These are phyloP conservation scores for Chydorus sphaericus DNA, from an alignment of 2,888 invertebrate genomes.

Conservation along the genomic window DNA sequence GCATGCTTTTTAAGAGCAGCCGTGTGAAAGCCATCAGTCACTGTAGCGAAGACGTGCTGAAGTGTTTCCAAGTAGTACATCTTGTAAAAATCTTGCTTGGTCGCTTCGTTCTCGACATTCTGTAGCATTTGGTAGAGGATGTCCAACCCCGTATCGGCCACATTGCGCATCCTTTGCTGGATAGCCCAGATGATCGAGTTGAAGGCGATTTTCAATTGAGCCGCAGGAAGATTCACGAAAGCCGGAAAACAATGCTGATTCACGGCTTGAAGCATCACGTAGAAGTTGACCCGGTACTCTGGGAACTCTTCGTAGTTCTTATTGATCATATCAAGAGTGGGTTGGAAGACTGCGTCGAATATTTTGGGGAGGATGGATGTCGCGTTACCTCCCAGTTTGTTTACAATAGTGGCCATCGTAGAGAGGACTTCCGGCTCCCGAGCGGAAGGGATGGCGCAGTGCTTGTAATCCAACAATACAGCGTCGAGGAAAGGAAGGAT, in stretches of 20 bases:
- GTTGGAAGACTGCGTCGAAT: constrained; percentile 98
- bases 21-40: constrained; percentile 94
- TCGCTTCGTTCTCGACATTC: too few relatives aligned
- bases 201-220: constrained; percentile 91
- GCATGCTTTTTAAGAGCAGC: constrained; percentile 91
- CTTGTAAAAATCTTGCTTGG: constrained; percentile 94
- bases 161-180: too few relatives aligned
- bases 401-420: constrained; percentile 88
- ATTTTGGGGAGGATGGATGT: constrained; percentile 93
- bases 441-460: constrained; percentile 84
- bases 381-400: constrained; percentile 75
- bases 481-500: constrained; percentile 94
- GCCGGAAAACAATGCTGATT: constrained; percentile 91
- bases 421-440: constrained; percentile 95
- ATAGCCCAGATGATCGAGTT: constrained; percentile 99
- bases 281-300: constrained; percentile 96
- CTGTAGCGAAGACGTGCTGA: constrained; percentile 96
- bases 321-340: constrained; percentile 98
- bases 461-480: constrained; percentile 89
- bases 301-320: constrained; percentile 99
- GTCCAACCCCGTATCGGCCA: constrained; percentile 81
- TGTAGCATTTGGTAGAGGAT: constrained; percentile 58
- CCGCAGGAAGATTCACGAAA: constrained; percentile 86
- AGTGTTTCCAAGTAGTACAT: constrained; percentile 94
- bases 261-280: constrained; percentile 72